Evolutionary conservation across 1,140 invertebrate genomes (phyloP).

Genomic region (Lucilia cuprina): DNA sequence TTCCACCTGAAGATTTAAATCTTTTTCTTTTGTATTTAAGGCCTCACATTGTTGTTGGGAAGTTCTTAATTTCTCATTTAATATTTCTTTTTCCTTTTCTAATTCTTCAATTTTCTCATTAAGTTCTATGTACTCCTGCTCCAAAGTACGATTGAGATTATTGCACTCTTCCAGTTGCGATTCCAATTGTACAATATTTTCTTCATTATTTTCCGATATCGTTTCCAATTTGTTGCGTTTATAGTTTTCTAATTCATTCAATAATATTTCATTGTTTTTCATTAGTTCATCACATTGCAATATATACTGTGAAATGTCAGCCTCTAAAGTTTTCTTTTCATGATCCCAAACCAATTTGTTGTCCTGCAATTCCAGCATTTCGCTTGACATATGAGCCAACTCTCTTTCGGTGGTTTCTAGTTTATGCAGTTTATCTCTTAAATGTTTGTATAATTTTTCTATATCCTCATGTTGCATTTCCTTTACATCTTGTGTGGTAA

Average conservation of each 20-base stretch:
- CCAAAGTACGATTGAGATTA: constrained; percentile 64
- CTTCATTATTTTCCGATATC: constrained; percentile 73
- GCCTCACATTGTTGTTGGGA: constrained; percentile 33
- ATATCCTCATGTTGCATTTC: neutral
- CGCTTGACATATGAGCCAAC: constrained; percentile 56
- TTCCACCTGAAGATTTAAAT: constrained; percentile 35
- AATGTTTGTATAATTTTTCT: neutral
- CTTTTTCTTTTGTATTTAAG: constrained; percentile 26
- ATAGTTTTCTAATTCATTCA: constrained; percentile 68
- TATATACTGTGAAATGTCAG: constrained; percentile 68
- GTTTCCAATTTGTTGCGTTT: constrained; percentile 71
- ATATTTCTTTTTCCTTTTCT: constrained; percentile 61
- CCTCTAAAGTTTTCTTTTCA: constrained; percentile 68
- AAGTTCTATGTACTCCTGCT: constrained; percentile 63
- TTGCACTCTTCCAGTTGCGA: constrained; percentile 67
- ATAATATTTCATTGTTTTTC: constrained; percentile 72
- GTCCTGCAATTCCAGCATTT: constrained; percentile 56
- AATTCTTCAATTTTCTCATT: constrained; percentile 57
- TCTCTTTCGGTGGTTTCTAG: constrained; percentile 46
- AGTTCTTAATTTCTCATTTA: constrained; percentile 47
- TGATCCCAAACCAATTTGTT: constrained; percentile 52
- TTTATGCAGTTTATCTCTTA: neutral
- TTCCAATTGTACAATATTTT: constrained; percentile 69
- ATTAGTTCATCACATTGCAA: constrained; percentile 71
- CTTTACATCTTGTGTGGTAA: neutral